Conservation (phyloP, 2,113 vertebrate genomes). For the Todiramphus saurophagus region DNA sequence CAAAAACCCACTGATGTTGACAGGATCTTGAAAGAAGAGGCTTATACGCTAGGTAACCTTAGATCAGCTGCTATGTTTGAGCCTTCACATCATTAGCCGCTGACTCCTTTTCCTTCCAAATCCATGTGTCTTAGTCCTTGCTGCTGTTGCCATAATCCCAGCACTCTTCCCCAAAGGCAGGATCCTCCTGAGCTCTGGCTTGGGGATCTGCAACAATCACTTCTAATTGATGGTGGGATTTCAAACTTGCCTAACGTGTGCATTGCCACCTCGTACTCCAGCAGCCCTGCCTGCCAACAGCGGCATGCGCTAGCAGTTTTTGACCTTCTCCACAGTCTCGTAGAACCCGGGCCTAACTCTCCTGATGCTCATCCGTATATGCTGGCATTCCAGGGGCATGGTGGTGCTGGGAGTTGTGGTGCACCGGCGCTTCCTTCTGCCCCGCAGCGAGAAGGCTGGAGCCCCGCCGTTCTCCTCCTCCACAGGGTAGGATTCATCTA, state of each 20-base stretch:
- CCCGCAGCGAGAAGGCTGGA: conserved; percentile 43
- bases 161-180: background rate
- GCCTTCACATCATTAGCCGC: background rate
- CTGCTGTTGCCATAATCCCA: background rate
- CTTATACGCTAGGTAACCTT: background rate
- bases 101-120: background rate
- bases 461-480: conserved; percentile 36
- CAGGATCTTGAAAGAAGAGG: background rate
- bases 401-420: accelerated
- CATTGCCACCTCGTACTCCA: conserved; percentile 41
- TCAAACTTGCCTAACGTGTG: conserved; percentile 61
- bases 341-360: conserved; percentile 71
- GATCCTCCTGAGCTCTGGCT: conserved; percentile 33
- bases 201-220: conserved; percentile 39
- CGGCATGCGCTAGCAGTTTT: conserved; percentile 50
- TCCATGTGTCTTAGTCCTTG: background rate
- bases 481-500: background rate
- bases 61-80: background rate
- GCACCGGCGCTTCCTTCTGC: conserved; percentile 62
- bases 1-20: background rate
- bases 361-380: conserved; percentile 70
- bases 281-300: background rate
- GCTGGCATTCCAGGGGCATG: conserved; percentile 61
- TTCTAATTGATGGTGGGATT: conserved; percentile 44
- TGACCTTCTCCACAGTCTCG: conserved; percentile 70